Base-by-base conservation (phyloP, 2,888 invertebrate genomes). In the Sylvicola fuscatus region DNA sequence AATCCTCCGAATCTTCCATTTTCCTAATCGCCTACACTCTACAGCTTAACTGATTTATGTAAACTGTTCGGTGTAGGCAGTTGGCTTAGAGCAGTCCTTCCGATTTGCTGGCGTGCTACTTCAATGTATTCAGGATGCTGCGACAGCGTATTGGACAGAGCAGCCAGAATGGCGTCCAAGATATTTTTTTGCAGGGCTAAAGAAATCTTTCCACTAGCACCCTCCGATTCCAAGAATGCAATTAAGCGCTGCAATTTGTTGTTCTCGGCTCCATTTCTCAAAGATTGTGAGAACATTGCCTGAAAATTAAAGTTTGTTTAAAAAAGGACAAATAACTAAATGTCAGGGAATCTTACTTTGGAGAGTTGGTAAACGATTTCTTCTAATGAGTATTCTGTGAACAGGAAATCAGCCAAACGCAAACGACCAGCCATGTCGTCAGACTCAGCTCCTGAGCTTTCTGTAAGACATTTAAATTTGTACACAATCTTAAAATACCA, bases 281-380 rank as follows among this genome's bases (percentile, higher is more conserved):
- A 55, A 2, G 78, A 76, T 49, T 80, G 78, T 1, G 75, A 69
- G 55, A 81, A 81, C 74, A 82, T 76, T 50, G 80, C 68, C 70
- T 70, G 46, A 5, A 44, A 32, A 12, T 32, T 32, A 12, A 14
- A 32, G 3, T 14, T 5, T 12, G 3, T 32, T 32, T 32, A 10
- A 14, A 10, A 12, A 35, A 11, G 4, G 5, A 12, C 5, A 36
- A 21, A 38, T 34, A 33, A 21, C 15, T 34, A 15, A 31, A 13
- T 14, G 21, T 28, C 31, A 38, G 33, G 27, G 32, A 29, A 31
- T 21, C 38, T 39, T 49, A 68, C 76, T 64, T 79, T 79, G 14
- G 80, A 79, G 34, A 82, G 60, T 46, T 80, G 79, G 50, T 82
- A 82, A 42, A 82, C 77, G 14, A 82, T 73, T 54, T 80, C 79